Base-by-base conservation (phyloP, 2,797 vertebrate species). In the Peromyscus aztecus region DNA sequence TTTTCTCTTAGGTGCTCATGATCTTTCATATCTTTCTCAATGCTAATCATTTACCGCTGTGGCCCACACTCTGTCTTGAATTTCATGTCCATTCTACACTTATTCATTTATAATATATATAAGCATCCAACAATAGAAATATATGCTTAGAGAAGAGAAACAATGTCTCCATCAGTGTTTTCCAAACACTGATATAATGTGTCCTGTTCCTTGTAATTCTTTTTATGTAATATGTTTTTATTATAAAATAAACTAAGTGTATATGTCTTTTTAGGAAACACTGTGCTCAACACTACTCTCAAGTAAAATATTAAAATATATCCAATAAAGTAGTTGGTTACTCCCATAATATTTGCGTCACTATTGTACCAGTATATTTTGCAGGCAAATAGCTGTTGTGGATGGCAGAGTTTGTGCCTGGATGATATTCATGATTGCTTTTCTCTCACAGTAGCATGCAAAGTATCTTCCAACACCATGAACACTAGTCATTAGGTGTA, bases 141-240 rank as follows among this genome's bases (percentile, higher is more conserved):
- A 40, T 8, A 49, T 95, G 31, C 63, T 95, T 91, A 82, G 65
- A 93, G 37, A 92, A 94, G 31, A 88, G 14, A 87, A 27, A 13
- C 31, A 52, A 2, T 59, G 6, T 57, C 21, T 10, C 55, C 40
- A 86, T 6, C 2, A 89, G 59, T 65, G 63, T 86, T 91, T 94
- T 84, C 21, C 1, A 89, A 78, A 27, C 21, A 69, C 34, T 27
- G 90, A 69, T 63, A 49, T 89, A 77, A 83, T 95, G 57, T 91
- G 84, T 94, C 75, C 2, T 91, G 65, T 94, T 90, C 2, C 37
- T 29, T 93, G 23, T 49, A n/a, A 24, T 71, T 65, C 1, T 1
- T 78, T 96, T 81, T 76, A 83, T 61, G 12, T 37, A 93, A 49
- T 73, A 77, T 61, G 8, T 89, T 95, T 90, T 67, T 24, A 17